These are phyloP conservation scores for Sitobion miscanthi DNA, from an alignment of 1,140 invertebrate genomes.

Conservation along the genomic window DNA sequence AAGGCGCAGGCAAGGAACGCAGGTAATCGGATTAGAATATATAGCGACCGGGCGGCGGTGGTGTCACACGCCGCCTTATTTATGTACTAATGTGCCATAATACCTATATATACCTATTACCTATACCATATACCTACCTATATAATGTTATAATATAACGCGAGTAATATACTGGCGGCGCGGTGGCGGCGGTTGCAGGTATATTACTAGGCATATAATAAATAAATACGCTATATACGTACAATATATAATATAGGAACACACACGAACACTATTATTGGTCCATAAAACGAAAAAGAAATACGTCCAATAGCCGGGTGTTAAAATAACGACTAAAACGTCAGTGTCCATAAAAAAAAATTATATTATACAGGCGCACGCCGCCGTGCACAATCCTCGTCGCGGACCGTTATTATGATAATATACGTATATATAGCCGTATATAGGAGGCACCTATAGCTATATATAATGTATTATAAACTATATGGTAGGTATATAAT, in stretches of 20 bases:
- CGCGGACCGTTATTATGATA: neutral
- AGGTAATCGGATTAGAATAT: slow-evolving; percentile 38
- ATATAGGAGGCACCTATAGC: too few relatives aligned
- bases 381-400: neutral
- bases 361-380: neutral
- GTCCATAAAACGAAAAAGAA: slow-evolving; percentile 24
- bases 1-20: neutral
- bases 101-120: neutral
- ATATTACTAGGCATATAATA: neutral
- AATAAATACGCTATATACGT: neutral
- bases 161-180: neutral
- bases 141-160: neutral
- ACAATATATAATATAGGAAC: neutral
- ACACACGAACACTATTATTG: slow-evolving; percentile 6
- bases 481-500: neutral
- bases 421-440: neutral
- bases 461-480: neutral
- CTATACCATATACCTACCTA: neutral
- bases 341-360: slow-evolving; percentile 20
- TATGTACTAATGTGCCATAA: neutral
- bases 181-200: neutral
- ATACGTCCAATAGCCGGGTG: slow-evolving; percentile 6
- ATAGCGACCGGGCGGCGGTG: neutral
- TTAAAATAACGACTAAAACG: slow-evolving; percentile 44
- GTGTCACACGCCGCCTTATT: slow-evolving; percentile 29